A percentile compares a stretch with the other conserved stretches of the same genome.
Conservation (phyloP, 2,888 invertebrate genomes). For the Tinea pellionella region DNA sequence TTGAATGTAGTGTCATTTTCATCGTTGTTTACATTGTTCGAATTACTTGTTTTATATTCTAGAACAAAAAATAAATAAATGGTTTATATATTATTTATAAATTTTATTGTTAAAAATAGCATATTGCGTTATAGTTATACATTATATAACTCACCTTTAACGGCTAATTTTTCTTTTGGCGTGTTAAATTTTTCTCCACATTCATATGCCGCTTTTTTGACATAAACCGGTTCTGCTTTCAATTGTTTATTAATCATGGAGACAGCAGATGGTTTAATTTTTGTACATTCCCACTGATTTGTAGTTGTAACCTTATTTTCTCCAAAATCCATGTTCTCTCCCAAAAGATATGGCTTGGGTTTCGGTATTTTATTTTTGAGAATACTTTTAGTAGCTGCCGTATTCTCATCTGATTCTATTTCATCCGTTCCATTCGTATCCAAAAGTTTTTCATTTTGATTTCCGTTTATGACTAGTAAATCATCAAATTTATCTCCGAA, state of each 20-base stretch:
- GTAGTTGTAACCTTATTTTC: slow-evolving; percentile 5
- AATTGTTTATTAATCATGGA: slow-evolving; percentile 52
- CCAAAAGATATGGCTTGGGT: slow-evolving; percentile 80
- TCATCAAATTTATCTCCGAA: slow-evolving; percentile 66
- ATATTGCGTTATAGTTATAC: too few species aligned
- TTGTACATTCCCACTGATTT: slow-evolving; percentile 19
- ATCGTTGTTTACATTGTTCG: slow-evolving; percentile 13
- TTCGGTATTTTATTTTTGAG: slow-evolving; percentile 80
- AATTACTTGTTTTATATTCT: background rate
- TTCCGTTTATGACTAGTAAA: slow-evolving; percentile 25
- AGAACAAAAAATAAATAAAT: background rate
- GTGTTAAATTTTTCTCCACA: background rate
- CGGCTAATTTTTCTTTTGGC: background rate
- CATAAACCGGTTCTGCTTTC: background rate
- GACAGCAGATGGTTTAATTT: slow-evolving; percentile 36
- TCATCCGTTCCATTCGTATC: slow-evolving; percentile 29
- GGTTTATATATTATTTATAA: background rate
- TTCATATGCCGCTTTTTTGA: slow-evolving; percentile 4
- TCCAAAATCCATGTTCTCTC: slow-evolving; percentile 72
- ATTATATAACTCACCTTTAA: background rate
- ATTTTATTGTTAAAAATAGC: background rate
- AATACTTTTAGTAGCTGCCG: slow-evolving; percentile 74
- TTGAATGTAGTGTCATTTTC: slow-evolving; percentile 22
- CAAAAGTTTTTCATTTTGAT: slow-evolving; percentile 18
- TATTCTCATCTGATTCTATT: slow-evolving; percentile 55